Evolutionary conservation across 2,797 vertebrate species (phyloP), one percentile per base, ranked within the genome.

Genomic region (Myoxocephalus aenaeus): DNA sequence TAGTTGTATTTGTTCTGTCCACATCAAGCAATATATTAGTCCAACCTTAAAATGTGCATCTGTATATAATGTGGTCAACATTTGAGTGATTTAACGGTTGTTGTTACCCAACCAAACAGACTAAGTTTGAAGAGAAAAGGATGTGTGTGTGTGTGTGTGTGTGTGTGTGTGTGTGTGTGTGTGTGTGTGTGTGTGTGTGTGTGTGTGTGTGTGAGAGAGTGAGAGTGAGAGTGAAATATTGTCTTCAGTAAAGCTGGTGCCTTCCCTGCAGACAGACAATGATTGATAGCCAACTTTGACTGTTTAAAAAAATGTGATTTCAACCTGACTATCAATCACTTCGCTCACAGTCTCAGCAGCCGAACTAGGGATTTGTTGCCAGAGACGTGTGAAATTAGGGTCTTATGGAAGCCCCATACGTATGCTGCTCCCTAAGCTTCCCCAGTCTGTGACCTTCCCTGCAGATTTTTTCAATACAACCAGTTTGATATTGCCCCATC

Each of bases 281-380:
- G 92, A 94, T 83, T 89, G 92, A 94, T 89, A 78, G 79, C 69
- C 65, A 75, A 54, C 76, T 81, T 80, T 82, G 76, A 70, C 81
- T 86, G 84, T 81, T 88, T 81, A 87, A 90, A 91, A 91, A 85
- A 90, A 87, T 77, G 54, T 57, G 83, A 79, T 87, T 87, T 87
- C 77, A 79, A 81, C 76, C 85, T 90, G 87, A 92, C 92, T 90
- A 88, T 92, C 92, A 91, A 91, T 91, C 88, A 90, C 81, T 72
- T 75, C 51, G 83, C 70, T 79, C 75, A 81, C 72, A 70, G 70
- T 53, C 65, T 59, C 73, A 62, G 51, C 70, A 50, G 56, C 54
- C 7, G 8, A 63, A 53, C 12, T 65, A 56, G 12, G 61, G 62
- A 80, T 73, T 72, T 82, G 38, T 20, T 65, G 58, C 66, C 11